Evolutionary conservation across 2,888 invertebrate species (phyloP).

Genomic region (Tyria jacobaeae): DNA sequence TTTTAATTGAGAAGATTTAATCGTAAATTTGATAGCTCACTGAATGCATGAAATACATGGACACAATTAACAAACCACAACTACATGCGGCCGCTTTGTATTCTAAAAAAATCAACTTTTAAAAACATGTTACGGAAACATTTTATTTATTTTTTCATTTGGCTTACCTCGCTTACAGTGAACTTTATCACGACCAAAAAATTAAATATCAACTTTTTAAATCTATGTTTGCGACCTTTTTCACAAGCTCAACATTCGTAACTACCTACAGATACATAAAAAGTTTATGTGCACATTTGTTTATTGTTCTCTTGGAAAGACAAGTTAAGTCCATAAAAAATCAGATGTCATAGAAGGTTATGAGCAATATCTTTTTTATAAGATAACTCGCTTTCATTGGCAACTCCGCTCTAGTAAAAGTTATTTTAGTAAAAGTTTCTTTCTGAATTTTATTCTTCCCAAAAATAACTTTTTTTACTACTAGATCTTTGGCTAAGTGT

Average conservation of each 20-base stretch:
- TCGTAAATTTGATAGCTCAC: not conserved
- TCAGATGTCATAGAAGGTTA: constrained; percentile 3
- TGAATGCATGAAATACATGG: constrained; percentile 5
- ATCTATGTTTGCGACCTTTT: constrained; percentile 17
- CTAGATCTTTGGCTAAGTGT: too few relatives aligned
- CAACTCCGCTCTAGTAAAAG: too few relatives aligned
- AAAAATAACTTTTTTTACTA: too few relatives aligned
- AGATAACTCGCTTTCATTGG: too few relatives aligned
- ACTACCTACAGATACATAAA: constrained; percentile 15
- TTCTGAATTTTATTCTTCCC: too few relatives aligned
- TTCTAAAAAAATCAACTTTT: constrained; percentile 34
- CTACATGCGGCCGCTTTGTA: constrained; percentile 19
- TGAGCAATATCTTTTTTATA: not conserved
- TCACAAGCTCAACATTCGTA: constrained; percentile 13
- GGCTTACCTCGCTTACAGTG: constrained; percentile 19
- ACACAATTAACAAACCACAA: constrained; percentile 21
- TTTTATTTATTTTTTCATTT: constrained; percentile 31
- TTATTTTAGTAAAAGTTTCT: too few relatives aligned
- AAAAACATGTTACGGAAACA: constrained; percentile 27
- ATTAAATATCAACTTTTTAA: constrained; percentile 25
- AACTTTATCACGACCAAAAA: constrained; percentile 18
- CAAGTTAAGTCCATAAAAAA: constrained; percentile 17
- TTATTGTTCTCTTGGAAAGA: constrained; percentile 10
- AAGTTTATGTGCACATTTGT: constrained; percentile 12
- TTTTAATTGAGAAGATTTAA: not conserved